Conservation (phyloP, 2,797 vertebrate species). For the Tarsius wallacei region DNA sequence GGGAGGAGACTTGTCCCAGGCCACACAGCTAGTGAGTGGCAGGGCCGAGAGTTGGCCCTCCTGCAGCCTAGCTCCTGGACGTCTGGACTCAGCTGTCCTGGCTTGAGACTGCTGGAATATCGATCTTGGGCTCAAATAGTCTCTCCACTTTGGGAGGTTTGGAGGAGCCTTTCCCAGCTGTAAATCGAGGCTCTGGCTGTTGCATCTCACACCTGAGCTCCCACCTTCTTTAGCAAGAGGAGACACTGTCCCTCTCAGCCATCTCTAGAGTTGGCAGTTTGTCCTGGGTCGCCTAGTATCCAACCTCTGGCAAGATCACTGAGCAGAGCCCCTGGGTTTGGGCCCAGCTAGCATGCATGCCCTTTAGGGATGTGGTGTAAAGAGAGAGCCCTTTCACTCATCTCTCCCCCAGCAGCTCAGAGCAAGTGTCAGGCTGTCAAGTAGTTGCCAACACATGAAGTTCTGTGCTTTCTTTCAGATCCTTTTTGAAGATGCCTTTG, state of each 20-base stretch:
- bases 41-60: background rate
- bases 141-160: background rate
- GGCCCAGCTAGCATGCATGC: background rate
- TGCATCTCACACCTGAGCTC: background rate
- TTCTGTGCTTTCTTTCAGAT: slow-evolving; percentile 85
- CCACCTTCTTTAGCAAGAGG: background rate
- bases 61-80: background rate
- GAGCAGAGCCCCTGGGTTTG: background rate
- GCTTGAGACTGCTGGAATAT: background rate
- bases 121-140: background rate
- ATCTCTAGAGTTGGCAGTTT: background rate
- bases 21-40: background rate
- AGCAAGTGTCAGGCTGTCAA: fast-evolving
- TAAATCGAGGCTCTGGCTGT: background rate
- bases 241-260: background rate
- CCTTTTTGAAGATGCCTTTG: slow-evolving; percentile 91
- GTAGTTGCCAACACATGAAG: background rate
- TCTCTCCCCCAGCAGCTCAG: background rate
- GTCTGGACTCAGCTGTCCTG: background rate
- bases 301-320: background rate
- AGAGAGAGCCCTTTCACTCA: background rate
- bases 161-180: background rate
- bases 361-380: background rate
- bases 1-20: background rate
- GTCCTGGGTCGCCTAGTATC: background rate